phyloP scores from a whole-genome alignment of 2,888 invertebrate genomes.

The Spialia ferax region DNA sequence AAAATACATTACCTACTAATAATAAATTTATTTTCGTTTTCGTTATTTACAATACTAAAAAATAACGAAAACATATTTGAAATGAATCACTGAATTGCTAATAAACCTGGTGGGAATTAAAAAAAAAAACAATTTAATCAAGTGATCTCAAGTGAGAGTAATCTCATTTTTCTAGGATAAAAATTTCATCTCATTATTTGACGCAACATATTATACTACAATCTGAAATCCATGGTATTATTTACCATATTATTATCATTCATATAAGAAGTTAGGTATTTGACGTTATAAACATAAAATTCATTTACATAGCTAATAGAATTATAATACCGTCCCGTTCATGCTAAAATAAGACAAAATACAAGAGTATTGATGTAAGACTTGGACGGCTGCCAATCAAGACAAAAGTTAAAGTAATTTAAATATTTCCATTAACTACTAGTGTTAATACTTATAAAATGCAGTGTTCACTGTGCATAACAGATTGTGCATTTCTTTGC shows the following conservation, averaged over 20 bases:
- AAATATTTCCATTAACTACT: conserved; percentile 22
- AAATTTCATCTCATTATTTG: conserved; percentile 4
- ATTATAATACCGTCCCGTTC: conserved; percentile 18
- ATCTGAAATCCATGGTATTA: not conserved
- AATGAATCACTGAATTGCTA: too few relatives aligned
- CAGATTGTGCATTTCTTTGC: conserved; percentile 66
- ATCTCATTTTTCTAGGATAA: too few relatives aligned
- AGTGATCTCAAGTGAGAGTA: too few relatives aligned
- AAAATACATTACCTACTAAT: too few relatives aligned
- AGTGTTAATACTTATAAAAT: conserved; percentile 38
- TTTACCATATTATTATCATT: not conserved
- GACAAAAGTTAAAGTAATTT: conserved; percentile 50
- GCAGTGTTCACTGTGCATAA: conserved; percentile 59
- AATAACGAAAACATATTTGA: too few relatives aligned
- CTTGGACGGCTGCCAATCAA: conserved; percentile 52
- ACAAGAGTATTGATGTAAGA: conserved; percentile 41
- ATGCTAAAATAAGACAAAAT: conserved; percentile 25
- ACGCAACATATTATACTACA: not conserved
- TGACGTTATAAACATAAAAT: conserved; percentile 6
- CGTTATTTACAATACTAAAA: too few relatives aligned
- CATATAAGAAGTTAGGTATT: not conserved
- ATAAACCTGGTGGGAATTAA: too few relatives aligned
- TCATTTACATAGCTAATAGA: conserved; percentile 14
- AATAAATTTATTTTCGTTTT: too few relatives aligned
- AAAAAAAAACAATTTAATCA: too few relatives aligned